phyloP scores from a whole-genome alignment of 30 jellyfish, hydroid and myxozoan species.

The Mastigias papua region DNA sequence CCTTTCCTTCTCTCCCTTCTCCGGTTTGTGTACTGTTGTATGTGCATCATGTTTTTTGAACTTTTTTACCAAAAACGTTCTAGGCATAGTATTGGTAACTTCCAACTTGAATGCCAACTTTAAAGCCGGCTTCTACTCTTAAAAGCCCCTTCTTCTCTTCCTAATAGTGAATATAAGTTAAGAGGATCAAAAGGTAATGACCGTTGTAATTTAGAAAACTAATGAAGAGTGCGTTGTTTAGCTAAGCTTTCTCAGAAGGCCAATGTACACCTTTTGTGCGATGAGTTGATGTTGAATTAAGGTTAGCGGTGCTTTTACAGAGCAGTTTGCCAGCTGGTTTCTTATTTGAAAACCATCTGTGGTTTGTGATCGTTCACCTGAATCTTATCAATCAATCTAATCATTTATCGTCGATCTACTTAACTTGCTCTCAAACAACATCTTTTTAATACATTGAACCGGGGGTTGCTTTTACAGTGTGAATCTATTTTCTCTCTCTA shows the following conservation, averaged over 20 bases:
- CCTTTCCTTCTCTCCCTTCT: not conserved
- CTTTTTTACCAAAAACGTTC: conserved; percentile 66
- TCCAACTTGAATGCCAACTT: not conserved
- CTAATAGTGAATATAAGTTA: not conserved
- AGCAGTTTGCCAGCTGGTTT: conserved; percentile 74
- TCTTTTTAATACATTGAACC: conserved; percentile 13
- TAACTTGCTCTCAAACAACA: conserved; percentile 51
- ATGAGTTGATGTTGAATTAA: conserved; percentile 45
- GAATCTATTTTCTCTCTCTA: not conserved
- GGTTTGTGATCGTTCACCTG: conserved; percentile 73
- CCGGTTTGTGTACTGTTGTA: not conserved
- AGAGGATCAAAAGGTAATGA: not conserved
- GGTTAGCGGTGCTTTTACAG: conserved; percentile 67
- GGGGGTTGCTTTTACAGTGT: conserved; percentile 12
- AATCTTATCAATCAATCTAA: conserved; percentile 73
- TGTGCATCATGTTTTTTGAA: conserved; percentile 42
- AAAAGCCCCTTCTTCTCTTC: too few relatives aligned
- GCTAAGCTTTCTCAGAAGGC: conserved; percentile 18
- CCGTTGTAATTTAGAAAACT: not conserved
- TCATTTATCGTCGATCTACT: conserved; percentile 56
- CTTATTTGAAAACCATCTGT: conserved; percentile 72
- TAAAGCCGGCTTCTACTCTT: not conserved
- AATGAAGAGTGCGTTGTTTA: not conserved
- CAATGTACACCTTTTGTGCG: not conserved
- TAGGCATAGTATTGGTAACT: conserved; percentile 30